phyloP scores from a whole-genome alignment of 2,113 vertebrate genomes.

The Laticauda colubrina region DNA sequence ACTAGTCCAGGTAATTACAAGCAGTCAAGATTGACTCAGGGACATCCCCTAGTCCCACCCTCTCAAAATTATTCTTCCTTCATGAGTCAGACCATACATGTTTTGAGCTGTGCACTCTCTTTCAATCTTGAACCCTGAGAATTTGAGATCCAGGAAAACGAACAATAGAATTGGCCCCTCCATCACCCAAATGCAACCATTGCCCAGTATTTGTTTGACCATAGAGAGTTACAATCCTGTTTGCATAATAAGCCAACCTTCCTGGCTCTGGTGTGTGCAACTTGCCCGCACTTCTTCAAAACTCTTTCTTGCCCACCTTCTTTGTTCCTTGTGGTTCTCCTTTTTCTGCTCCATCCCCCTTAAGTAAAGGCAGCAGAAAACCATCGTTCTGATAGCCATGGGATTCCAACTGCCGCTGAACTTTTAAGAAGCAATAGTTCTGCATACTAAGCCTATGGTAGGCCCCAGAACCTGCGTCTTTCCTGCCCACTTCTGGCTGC shows the following conservation, averaged over 20 bases:
- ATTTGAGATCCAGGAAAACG: background rate
- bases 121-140: background rate
- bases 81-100: background rate
- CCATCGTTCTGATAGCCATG: background rate
- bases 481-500: slow-evolving; percentile 30
- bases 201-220: background rate
- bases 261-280: slow-evolving; percentile 28
- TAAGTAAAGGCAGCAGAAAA: slow-evolving; percentile 26
- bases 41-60: background rate
- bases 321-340: slow-evolving; percentile 40
- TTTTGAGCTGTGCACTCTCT: background rate
- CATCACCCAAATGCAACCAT: background rate
- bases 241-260: slow-evolving; percentile 47
- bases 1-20: background rate
- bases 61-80: background rate
- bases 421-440: slow-evolving; percentile 7
- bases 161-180: background rate
- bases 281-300: slow-evolving; percentile 22
- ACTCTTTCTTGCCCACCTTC: slow-evolving; percentile 27
- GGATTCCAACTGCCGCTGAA: slow-evolving; percentile 9
- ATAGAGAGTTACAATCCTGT: slow-evolving; percentile 9
- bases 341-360: slow-evolving; percentile 20
- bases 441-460: slow-evolving; percentile 29
- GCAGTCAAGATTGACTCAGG: background rate
- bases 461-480: slow-evolving; percentile 10